Percentiles rank a stretch among this genome's conserved stretches.
Conservation (phyloP, 2,888 invertebrate species). For the Tetragnatha montana region DNA sequence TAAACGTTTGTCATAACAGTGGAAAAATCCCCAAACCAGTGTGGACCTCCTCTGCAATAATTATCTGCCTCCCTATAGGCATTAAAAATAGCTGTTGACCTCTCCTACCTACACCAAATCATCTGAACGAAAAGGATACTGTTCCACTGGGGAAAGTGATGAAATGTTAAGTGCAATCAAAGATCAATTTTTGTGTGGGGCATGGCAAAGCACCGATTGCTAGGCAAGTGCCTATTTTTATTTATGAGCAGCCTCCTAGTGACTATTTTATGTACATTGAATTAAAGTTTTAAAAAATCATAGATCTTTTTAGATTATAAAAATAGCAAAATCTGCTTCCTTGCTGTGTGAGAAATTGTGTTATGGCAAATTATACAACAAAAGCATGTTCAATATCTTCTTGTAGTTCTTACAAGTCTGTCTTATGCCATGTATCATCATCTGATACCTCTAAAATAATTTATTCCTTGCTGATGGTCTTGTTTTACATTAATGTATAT, state of each 20-base stretch:
- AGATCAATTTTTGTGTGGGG: slow-evolving; percentile 57
- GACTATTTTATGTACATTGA: slow-evolving; percentile 48
- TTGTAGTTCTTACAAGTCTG: slow-evolving; percentile 62
- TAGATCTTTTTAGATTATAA: slow-evolving; percentile 43
- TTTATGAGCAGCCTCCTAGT: slow-evolving; percentile 49
- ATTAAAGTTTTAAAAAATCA: slow-evolving; percentile 48
- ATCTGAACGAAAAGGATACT: slow-evolving; percentile 29
- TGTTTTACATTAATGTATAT: slow-evolving; percentile 59
- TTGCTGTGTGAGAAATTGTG: slow-evolving; percentile 50
- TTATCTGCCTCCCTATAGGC: slow-evolving; percentile 28
- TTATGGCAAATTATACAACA: slow-evolving; percentile 35
- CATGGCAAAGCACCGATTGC: slow-evolving; percentile 69
- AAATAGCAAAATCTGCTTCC: slow-evolving; percentile 44
- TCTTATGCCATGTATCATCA: slow-evolving; percentile 37
- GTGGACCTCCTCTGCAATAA: slow-evolving; percentile 35
- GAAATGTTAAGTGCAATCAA: slow-evolving; percentile 67
- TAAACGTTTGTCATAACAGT: slow-evolving; percentile 38
- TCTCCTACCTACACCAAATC: slow-evolving; percentile 38
- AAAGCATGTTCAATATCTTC: slow-evolving; percentile 55
- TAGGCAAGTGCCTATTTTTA: slow-evolving; percentile 69
- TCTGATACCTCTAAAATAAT: slow-evolving; percentile 22
- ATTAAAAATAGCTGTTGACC: slow-evolving; percentile 23
- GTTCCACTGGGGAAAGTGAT: slow-evolving; percentile 58
- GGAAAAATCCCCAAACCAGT: slow-evolving; percentile 35
- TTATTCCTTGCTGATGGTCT: slow-evolving; percentile 41